Conservation (phyloP, 2,797 vertebrate species). For the Apogon talboti region DNA sequence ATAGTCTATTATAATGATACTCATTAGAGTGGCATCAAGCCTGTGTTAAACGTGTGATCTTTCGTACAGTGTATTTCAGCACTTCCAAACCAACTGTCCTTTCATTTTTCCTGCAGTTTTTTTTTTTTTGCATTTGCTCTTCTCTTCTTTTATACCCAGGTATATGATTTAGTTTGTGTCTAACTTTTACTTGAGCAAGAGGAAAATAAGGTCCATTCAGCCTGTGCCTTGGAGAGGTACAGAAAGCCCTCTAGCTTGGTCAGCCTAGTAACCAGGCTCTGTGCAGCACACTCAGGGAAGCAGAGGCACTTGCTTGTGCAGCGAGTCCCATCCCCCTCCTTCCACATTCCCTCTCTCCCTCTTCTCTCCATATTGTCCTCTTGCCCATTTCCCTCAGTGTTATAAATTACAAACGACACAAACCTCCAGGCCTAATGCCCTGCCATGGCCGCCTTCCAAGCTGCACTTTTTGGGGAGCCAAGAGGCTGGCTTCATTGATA, state of each 20-base stretch:
- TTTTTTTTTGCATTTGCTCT: slow-evolving; percentile 4
- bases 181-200: slow-evolving; percentile 33
- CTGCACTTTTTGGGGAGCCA: slow-evolving; percentile 81
- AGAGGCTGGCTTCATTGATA: slow-evolving; percentile 88
- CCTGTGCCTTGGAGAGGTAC: slow-evolving; percentile 61
- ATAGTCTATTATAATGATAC: background rate
- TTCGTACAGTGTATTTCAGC: too few species aligned
- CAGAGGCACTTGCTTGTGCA: slow-evolving; percentile 76
- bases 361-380: slow-evolving; percentile 85
- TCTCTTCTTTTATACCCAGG: background rate
- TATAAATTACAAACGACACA: slow-evolving; percentile 90
- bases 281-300: slow-evolving; percentile 75
- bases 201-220: slow-evolving; percentile 63
- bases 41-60: background rate
- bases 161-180: slow-evolving; percentile 32
- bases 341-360: slow-evolving; percentile 77
- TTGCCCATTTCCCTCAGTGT: slow-evolving; percentile 87
- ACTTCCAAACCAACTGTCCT: background rate
- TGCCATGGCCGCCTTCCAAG: slow-evolving; percentile 86
- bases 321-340: slow-evolving; percentile 80
- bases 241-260: slow-evolving; percentile 70
- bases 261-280: slow-evolving; percentile 72
- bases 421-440: slow-evolving; percentile 88
- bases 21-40: background rate
- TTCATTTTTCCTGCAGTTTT: too few species aligned